Evolutionary conservation across 1,140 invertebrate species (phyloP).

Genomic region (Capitella teleta): DNA sequence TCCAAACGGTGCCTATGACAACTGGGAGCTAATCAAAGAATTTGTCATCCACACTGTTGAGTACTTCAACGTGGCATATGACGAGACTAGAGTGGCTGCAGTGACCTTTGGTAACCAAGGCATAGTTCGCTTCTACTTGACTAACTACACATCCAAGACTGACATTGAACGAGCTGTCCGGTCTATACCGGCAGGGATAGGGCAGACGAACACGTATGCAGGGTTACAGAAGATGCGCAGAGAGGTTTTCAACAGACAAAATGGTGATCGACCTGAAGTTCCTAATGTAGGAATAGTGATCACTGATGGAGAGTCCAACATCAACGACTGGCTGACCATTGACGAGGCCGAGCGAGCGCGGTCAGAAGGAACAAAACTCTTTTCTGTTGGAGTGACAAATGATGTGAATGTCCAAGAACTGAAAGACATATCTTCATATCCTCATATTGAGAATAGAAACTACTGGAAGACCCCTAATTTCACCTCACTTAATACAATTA

Average conservation of each 20-base stretch:
- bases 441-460: background rate
- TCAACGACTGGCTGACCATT: slow-evolving; percentile 6
- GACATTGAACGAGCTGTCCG: background rate
- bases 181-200: background rate
- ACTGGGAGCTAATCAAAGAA: slow-evolving; percentile 2
- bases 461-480: background rate
- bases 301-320: slow-evolving; percentile 19
- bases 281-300: slow-evolving; percentile 17
- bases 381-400: slow-evolving; percentile 21
- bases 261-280: slow-evolving; percentile 18
- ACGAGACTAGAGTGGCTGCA: background rate
- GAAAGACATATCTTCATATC: slow-evolving; percentile 9
- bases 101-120: slow-evolving; percentile 1
- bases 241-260: background rate
- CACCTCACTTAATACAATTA: too few relatives aligned
- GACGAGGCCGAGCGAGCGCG: slow-evolving; percentile 14
- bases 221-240: slow-evolving; percentile 3
- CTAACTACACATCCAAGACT: slow-evolving; percentile 3
- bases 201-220: slow-evolving; percentile 1
- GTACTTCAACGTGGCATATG: background rate
- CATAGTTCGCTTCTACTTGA: background rate
- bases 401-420: background rate
- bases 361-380: slow-evolving; percentile 21
- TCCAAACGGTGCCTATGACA: background rate
- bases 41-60: slow-evolving; percentile 1